Evolutionary conservation across 2,888 invertebrate genomes (phyloP).

Genomic region (Spisula solida): DNA sequence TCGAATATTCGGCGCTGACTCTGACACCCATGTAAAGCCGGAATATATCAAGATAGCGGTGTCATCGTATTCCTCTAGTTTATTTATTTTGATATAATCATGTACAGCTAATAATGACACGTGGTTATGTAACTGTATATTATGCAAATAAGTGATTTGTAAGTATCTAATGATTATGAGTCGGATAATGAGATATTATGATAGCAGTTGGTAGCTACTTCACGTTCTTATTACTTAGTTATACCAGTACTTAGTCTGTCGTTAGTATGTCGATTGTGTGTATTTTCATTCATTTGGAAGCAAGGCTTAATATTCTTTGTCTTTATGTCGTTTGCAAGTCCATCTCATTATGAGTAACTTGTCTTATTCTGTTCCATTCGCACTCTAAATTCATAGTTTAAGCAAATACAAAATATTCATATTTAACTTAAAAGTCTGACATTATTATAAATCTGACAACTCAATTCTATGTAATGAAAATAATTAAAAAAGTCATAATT

Average conservation of each 20-base stretch:
- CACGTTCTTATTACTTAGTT: not conserved
- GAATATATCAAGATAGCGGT: conserved; percentile 11
- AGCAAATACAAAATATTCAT: no score
- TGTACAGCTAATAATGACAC: conserved; percentile 1
- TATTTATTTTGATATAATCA: conserved; percentile 36
- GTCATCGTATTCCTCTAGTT: conserved; percentile 4
- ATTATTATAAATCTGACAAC: no score
- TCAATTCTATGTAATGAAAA: no score
- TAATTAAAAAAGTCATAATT: no score
- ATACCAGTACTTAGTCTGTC: not conserved
- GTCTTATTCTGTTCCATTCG: no score
- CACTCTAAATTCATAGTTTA: no score
- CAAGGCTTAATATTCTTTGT: not conserved
- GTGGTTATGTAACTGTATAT: conserved; percentile 8
- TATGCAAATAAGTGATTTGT: conserved; percentile 4
- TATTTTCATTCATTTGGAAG: not conserved
- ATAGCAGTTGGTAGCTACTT: not conserved
- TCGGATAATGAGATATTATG: not conserved
- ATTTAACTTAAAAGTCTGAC: no score
- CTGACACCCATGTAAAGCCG: conserved; percentile 1
- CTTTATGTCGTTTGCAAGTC: not conserved
- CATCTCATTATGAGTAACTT: not conserved
- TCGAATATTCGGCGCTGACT: conserved; percentile 18
- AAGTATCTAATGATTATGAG: not conserved
- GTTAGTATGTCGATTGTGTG: no score